Evolutionary conservation across 2,113 vertebrate species (phyloP).

Genomic region (Thymallus thymallus): DNA sequence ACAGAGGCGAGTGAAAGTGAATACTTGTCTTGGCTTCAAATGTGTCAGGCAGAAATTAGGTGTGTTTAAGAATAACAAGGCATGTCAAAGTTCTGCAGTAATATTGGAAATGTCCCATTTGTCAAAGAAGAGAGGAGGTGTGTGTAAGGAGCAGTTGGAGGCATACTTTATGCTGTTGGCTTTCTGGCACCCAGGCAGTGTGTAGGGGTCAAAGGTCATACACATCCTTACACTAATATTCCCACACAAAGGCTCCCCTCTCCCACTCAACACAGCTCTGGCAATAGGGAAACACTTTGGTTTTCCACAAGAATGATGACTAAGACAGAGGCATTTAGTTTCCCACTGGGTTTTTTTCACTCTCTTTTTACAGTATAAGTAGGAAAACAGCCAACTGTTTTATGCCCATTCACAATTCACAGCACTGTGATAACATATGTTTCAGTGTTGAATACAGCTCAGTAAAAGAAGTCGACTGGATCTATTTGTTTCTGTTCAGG

Average conservation of each 20-base stretch:
- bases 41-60: slow-evolving; percentile 58
- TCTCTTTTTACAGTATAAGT: too few species aligned
- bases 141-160: not conserved
- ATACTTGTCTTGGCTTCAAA: slow-evolving; percentile 62
- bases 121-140: too few species aligned
- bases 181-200: not conserved
- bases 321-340: not conserved
- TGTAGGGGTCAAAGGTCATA: not conserved
- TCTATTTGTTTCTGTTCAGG: slow-evolving; percentile 26
- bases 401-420: not conserved
- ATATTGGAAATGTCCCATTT: too few species aligned
- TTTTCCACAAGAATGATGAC: not conserved
- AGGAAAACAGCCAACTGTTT: not conserved
- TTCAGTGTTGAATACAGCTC: not conserved
- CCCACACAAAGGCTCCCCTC: too few species aligned
- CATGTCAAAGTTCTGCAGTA: slow-evolving; percentile 38
- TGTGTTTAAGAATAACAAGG: slow-evolving; percentile 55
- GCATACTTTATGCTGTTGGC: not conserved
- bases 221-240: not conserved
- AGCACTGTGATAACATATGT: not conserved
- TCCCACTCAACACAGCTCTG: too few species aligned
- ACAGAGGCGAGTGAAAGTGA: slow-evolving; percentile 46
- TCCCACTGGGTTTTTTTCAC: not conserved
- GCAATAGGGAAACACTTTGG: not conserved
- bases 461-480: slow-evolving; percentile 14